These are phyloP conservation scores for Hozukius guyotensis DNA, from an alignment of 2,797 vertebrate species.

Conservation along the genomic window DNA sequence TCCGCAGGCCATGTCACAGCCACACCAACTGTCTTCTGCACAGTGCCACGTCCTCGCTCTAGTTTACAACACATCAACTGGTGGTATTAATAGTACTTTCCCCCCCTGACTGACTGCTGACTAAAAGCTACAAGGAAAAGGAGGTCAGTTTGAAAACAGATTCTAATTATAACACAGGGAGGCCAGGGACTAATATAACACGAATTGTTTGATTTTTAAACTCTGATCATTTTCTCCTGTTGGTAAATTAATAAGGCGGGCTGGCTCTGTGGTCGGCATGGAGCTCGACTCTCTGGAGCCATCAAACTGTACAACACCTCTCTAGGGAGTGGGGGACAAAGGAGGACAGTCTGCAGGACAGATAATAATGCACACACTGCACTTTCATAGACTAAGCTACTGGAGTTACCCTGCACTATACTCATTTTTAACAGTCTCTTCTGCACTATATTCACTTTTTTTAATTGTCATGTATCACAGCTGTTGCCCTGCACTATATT, in stretches of 20 bases:
- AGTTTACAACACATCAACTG: conserved; percentile 53
- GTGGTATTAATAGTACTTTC: conserved; percentile 73
- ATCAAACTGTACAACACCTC: no score
- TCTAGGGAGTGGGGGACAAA: no score
- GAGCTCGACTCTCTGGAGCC: no score
- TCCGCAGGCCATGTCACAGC: conserved; percentile 70
- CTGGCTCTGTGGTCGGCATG: no score
- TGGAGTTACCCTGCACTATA: no score
- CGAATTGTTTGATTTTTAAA: neutral
- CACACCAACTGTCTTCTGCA: conserved; percentile 21
- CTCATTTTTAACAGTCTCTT: no score
- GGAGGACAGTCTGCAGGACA: no score
- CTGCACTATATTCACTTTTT: no score
- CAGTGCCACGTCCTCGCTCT: conserved; percentile 26
- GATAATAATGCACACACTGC: no score
- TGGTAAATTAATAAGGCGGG: neutral
- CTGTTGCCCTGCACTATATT: no score
- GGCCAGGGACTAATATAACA: accelerated
- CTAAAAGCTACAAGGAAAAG: conserved; percentile 28
- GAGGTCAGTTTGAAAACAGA: conserved; percentile 55
- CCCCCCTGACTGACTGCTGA: conserved; percentile 24
- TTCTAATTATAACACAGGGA: conserved; percentile 33
- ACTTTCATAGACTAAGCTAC: no score
- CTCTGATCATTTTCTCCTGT: neutral
- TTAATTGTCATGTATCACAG: no score